Percentiles rank a stretch among this genome's conserved stretches.
Conservation (phyloP, 2,888 invertebrate species). For the Peribatodes rhomboidaria region DNA sequence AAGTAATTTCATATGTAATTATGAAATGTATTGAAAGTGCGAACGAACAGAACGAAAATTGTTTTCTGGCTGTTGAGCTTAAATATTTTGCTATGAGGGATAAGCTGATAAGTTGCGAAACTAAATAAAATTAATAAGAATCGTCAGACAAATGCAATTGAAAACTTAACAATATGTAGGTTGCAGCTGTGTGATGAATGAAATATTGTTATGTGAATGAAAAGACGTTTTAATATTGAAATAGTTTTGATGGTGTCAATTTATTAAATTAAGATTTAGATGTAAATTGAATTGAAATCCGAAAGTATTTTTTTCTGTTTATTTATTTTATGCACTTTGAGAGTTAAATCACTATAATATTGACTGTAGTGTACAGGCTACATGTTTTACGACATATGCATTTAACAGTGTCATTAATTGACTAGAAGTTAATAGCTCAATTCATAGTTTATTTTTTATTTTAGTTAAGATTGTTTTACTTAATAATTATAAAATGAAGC, state of each 20-base stretch:
- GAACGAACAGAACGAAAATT: no score
- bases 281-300: slow-evolving; percentile 11
- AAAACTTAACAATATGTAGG: background rate
- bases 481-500: slow-evolving; percentile 59
- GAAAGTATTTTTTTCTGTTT: slow-evolving; percentile 7
- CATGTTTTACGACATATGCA: slow-evolving; percentile 28
- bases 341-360: background rate
- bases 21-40: no score
- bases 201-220: slow-evolving; percentile 6
- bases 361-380: slow-evolving; percentile 6
- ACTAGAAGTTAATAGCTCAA: slow-evolving; percentile 46
- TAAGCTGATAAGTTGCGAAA: slow-evolving; percentile 16
- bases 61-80: background rate
- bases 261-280: slow-evolving; percentile 5
- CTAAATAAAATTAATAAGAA: slow-evolving; percentile 2
- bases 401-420: slow-evolving; percentile 31
- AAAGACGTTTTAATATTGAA: slow-evolving; percentile 1
- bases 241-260: slow-evolving; percentile 21
- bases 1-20: no score
- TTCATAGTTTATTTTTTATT: slow-evolving; percentile 41
- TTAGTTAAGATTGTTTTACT: slow-evolving; percentile 54
- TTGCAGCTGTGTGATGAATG: slow-evolving; percentile 2
- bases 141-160: background rate
- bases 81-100: slow-evolving; percentile 24
- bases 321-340: background rate